A percentile compares a stretch with the other conserved stretches of the same genome.
Evolutionary conservation across 1,140 invertebrate genomes (phyloP).

Genomic region (Elymnias hypermnestra): DNA sequence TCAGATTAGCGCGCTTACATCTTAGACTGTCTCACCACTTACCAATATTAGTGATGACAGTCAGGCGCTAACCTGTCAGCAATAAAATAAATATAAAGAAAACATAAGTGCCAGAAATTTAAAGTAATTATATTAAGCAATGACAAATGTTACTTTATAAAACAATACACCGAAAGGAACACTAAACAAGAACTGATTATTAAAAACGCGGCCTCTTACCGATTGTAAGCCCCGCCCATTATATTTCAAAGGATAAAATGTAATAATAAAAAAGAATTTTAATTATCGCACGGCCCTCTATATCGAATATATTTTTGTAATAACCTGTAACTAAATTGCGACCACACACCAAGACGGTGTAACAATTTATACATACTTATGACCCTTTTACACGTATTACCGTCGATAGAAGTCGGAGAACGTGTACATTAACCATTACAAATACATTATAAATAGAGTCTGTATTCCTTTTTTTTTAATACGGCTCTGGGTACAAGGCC

Average conservation of each 20-base stretch:
- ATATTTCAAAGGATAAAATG: conserved; percentile 4
- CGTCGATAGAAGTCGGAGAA: background rate
- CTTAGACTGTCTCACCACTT: too few species aligned
- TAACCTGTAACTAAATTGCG: conserved; percentile 14
- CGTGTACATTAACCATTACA: background rate
- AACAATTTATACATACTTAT: background rate
- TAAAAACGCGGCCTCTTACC: background rate
- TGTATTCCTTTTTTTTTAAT: too few species aligned
- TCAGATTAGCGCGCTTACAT: too few species aligned
- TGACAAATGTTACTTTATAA: too few species aligned
- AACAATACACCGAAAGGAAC: too few species aligned
- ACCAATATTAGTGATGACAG: too few species aligned
- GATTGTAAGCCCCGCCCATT: background rate
- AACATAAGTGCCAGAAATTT: too few species aligned
- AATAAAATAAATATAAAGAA: too few species aligned
- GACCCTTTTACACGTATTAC: background rate
- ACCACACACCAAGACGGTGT: conserved; percentile 16
- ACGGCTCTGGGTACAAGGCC: too few species aligned
- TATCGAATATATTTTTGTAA: conserved; percentile 17
- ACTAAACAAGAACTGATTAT: too few species aligned
- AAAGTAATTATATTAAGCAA: too few species aligned
- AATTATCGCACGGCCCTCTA: conserved; percentile 19
- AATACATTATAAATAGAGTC: background rate
- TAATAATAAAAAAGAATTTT: conserved; percentile 23
- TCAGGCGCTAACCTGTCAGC: too few species aligned